Evolutionary conservation across 1,140 invertebrate species (phyloP).

Genomic region (Zaprionus lachaisei): DNA sequence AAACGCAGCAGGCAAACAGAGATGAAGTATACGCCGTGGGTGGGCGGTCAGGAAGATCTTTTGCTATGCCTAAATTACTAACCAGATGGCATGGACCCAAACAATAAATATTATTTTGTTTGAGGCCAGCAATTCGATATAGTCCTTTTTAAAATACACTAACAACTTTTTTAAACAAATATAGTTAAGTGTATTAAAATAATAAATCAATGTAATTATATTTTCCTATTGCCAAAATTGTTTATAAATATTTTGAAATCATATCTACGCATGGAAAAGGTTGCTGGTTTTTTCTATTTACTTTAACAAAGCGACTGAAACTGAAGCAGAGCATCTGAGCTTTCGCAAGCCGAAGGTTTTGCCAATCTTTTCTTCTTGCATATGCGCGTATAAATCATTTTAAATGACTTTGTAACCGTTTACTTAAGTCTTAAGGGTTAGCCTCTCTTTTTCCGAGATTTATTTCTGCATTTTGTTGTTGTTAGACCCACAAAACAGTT

Average conservation of each 20-base stretch:
- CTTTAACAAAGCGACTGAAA: background rate
- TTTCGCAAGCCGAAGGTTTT: background rate
- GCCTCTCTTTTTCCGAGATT: slow-evolving; percentile 26
- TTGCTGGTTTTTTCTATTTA: background rate
- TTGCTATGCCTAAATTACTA: background rate
- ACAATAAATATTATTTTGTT: slow-evolving; percentile 69
- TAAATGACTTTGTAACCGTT: slow-evolving; percentile 44
- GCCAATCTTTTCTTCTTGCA: background rate
- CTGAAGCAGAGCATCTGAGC: slow-evolving; percentile 2
- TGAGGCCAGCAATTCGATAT: slow-evolving; percentile 20
- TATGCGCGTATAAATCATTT: slow-evolving; percentile 35
- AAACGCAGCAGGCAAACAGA: slow-evolving; percentile 39
- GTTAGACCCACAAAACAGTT: slow-evolving; percentile 9
- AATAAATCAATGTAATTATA: background rate
- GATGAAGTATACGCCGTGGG: background rate
- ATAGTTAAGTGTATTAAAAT: background rate
- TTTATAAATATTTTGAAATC: background rate
- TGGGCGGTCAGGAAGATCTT: background rate
- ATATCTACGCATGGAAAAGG: background rate
- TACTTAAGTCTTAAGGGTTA: slow-evolving; percentile 15
- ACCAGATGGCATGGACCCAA: slow-evolving; percentile 31
- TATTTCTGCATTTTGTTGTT: slow-evolving; percentile 23
- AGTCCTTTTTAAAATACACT: slow-evolving; percentile 18
- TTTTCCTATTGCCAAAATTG: background rate
- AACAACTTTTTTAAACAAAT: background rate